phyloP scores from a whole-genome alignment of 2,797 vertebrate species.

The Sciurus vulgaris region DNA sequence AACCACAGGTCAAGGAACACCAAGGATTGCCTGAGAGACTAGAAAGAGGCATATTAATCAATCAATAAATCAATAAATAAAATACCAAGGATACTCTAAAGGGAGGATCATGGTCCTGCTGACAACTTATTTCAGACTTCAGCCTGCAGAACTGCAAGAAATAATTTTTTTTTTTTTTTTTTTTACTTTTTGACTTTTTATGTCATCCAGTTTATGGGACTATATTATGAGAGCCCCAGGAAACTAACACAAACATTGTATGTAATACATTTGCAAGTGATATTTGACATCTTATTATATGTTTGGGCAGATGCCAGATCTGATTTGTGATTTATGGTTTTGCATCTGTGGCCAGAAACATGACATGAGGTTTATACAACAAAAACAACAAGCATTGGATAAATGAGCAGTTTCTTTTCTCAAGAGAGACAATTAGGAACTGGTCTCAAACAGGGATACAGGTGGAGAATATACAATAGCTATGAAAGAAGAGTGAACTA shows the following conservation, averaged over 20 bases:
- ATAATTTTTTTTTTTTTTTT: not conserved
- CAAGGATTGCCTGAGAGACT: not conserved
- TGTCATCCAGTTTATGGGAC: not conserved
- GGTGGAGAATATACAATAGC: not conserved
- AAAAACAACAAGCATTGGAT: not conserved
- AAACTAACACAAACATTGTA: not conserved
- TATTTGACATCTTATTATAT: not conserved
- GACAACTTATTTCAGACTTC: not conserved
- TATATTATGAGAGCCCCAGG: not conserved
- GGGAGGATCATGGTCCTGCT: rapidly evolving
- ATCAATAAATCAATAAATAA: not conserved
- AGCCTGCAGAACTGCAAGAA: not conserved
- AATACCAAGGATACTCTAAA: not conserved
- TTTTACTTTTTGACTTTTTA: not conserved
- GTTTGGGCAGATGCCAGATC: not conserved
- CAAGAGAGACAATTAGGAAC: not conserved
- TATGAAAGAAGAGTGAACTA: not conserved
- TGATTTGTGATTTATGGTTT: not conserved
- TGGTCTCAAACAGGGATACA: not conserved
- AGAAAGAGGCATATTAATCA: not conserved
- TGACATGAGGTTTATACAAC: not conserved
- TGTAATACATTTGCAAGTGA: not conserved
- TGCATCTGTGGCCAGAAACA: not conserved
- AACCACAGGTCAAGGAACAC: not conserved
- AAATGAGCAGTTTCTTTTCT: not conserved